Percentiles rank a stretch among this genome's conserved stretches.
Conservation (phyloP, 2,113 vertebrate genomes). For the Columba livia region DNA sequence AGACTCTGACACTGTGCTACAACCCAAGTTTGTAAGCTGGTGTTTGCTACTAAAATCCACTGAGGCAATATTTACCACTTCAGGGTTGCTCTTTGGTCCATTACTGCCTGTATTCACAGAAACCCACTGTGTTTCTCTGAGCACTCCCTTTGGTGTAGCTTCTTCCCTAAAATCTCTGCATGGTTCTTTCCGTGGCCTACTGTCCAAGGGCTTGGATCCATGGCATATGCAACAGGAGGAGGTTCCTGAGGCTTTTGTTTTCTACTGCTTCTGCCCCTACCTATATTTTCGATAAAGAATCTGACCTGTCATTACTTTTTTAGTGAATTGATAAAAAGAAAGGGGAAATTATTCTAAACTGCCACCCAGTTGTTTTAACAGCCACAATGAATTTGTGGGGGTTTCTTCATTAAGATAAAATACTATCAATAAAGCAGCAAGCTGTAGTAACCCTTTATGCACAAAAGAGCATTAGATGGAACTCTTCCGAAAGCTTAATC, state of each 20-base stretch:
- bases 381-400: background rate
- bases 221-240: background rate
- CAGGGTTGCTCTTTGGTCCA: background rate
- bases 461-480: background rate
- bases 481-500: background rate
- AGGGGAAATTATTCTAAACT: background rate
- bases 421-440: background rate
- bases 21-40: background rate
- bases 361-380: background rate
- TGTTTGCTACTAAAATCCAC: background rate
- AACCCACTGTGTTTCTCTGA: background rate
- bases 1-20: background rate
- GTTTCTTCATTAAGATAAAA: background rate
- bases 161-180: background rate
- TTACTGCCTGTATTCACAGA: background rate
- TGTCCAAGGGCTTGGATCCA: background rate
- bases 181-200: background rate
- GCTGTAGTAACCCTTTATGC: background rate
- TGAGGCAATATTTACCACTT: background rate
- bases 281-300: background rate
- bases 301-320: background rate
- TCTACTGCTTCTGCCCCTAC: background rate
- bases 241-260: background rate
- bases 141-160: background rate
- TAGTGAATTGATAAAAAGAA: background rate